Percentiles rank a stretch among this genome's conserved stretches.
phyloP scores from a whole-genome alignment of 2,113 vertebrate species.

The Bos taurus region DNA sequence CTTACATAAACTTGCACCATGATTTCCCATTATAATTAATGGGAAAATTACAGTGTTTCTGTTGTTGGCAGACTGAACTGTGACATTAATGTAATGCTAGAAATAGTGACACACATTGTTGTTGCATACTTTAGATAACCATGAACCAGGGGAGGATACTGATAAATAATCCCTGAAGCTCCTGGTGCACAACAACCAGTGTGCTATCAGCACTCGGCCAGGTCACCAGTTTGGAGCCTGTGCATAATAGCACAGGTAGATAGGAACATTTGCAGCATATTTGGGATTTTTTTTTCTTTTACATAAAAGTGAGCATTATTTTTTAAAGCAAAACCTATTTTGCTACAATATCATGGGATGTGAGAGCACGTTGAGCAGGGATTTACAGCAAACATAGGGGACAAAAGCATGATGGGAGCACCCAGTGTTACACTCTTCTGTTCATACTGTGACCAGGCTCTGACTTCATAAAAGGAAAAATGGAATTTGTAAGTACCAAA shows the following conservation, averaged over 20 bases:
- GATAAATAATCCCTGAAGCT: not conserved
- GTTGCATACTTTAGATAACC: not conserved
- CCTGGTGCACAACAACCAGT: not conserved
- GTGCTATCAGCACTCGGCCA: not conserved
- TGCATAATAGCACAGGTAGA: not conserved
- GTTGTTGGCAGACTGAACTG: not conserved
- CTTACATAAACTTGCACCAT: not conserved
- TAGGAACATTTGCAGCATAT: not conserved
- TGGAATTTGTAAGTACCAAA: not conserved
- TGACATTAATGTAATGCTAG: not conserved
- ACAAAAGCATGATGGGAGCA: not conserved
- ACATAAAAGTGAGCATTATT: not conserved
- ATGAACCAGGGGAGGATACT: not conserved
- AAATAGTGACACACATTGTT: not conserved
- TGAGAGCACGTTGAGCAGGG: not conserved
- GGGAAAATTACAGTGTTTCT: not conserved
- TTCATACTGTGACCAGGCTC: not conserved
- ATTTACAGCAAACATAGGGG: not conserved
- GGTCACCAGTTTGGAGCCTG: not conserved
- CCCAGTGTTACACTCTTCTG: not conserved
- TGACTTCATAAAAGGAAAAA: not conserved
- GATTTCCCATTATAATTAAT: not conserved
- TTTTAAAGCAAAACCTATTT: conserved; percentile 17
- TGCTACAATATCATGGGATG: not conserved
- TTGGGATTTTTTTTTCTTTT: not conserved